Conservation (phyloP, 2,113 vertebrate species). For the Hippopotamus amphibius region DNA sequence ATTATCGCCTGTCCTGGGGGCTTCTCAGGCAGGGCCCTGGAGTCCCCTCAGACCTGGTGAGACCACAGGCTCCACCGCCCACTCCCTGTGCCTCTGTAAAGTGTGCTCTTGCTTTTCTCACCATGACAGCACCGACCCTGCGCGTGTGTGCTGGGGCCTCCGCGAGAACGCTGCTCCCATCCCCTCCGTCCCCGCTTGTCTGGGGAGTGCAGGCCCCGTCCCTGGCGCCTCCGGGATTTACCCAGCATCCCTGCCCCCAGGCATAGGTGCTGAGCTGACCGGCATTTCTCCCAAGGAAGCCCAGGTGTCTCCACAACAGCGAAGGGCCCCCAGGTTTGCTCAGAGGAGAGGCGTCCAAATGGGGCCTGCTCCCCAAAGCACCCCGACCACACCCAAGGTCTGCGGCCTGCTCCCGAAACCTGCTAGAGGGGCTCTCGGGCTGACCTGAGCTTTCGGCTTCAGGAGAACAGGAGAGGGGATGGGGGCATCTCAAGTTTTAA, state of each 20-base stretch:
- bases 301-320: neutral
- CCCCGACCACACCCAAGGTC: rapidly evolving
- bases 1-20: neutral
- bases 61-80: neutral
- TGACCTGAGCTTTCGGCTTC: neutral
- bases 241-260: neutral
- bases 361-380: neutral
- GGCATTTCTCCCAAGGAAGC: neutral
- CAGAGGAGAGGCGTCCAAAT: neutral
- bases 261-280: neutral
- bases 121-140: rapidly evolving
- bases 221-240: rapidly evolving
- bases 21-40: neutral
- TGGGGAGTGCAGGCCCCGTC: rapidly evolving
- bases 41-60: neutral
- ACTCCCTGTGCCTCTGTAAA: neutral
- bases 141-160: neutral
- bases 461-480: neutral
- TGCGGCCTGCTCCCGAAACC: neutral
- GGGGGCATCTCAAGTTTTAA: neutral
- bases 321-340: neutral
- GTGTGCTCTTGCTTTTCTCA: neutral
- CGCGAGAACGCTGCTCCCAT: rapidly evolving
- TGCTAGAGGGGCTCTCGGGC: too few species aligned
- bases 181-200: rapidly evolving